Conservation (phyloP, 2,888 invertebrate genomes). For the Tanytarsus gracilentus region DNA sequence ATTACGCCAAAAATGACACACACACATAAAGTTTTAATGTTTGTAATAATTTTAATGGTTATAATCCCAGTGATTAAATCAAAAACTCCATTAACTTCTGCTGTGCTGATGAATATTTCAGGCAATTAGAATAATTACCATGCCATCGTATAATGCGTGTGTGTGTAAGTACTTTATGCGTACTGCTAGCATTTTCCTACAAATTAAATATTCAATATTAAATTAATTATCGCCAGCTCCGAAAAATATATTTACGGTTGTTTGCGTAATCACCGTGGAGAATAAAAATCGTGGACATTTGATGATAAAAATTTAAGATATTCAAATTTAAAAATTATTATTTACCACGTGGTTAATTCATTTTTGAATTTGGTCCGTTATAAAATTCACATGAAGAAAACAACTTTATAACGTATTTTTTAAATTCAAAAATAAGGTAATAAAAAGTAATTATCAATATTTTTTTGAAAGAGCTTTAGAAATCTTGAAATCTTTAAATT, state of each 20-base stretch:
- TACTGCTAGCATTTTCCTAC: slow-evolving; percentile 7
- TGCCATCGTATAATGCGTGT: slow-evolving; percentile 11
- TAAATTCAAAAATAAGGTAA: no score
- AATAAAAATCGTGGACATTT: neutral
- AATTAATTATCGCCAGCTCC: slow-evolving; percentile 19
- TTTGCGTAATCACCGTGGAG: neutral
- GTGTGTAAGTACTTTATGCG: neutral
- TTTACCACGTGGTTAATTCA: no score
- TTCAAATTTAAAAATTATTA: no score
- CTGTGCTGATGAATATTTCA: slow-evolving; percentile 25
- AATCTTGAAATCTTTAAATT: no score
- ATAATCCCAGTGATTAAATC: slow-evolving; percentile 26
- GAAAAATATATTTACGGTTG: neutral
- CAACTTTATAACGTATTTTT: no score
- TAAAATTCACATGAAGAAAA: no score
- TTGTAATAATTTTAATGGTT: slow-evolving; percentile 24
- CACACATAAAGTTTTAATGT: slow-evolving; percentile 20
- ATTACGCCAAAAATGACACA: no score
- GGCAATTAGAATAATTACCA: slow-evolving; percentile 27
- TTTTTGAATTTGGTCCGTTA: no score
- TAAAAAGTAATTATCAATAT: no score
- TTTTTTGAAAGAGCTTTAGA: no score
- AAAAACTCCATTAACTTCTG: slow-evolving; percentile 23
- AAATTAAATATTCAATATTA: slow-evolving; percentile 27
- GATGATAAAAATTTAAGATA: no score